Conservation (phyloP, 2,113 vertebrate species). For the Labeo catla region DNA sequence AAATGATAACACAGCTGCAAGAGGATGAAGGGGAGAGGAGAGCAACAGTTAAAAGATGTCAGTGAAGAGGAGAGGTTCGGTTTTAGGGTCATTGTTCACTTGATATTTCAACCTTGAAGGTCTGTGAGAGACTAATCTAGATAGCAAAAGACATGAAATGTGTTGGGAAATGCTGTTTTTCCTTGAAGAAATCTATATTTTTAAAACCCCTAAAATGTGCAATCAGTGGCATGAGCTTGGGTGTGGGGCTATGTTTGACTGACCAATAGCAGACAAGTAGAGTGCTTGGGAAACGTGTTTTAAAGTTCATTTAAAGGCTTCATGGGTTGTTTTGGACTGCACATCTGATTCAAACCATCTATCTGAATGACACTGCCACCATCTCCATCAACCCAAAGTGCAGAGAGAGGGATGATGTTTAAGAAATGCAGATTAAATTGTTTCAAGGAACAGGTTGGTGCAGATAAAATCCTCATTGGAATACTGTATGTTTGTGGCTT, state of each 20-base stretch:
- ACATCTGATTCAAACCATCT: constrained; percentile 45
- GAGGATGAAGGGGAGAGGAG: constrained; percentile 5
- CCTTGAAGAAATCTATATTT: not conserved
- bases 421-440: not conserved
- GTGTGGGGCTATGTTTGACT: not conserved
- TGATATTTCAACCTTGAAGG: not conserved
- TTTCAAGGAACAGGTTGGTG: constrained; percentile 6
- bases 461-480: not conserved
- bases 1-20: constrained; percentile 38
- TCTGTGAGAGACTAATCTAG: not conserved
- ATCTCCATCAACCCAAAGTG: not conserved
- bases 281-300: not conserved
- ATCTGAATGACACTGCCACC: constrained; percentile 31
- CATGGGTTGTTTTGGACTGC: constrained; percentile 24
- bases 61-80: not conserved
- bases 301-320: constrained; percentile 36
- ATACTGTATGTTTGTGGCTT: not conserved
- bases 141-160: not conserved
- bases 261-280: not conserved
- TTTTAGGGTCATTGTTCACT: not conserved
- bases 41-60: constrained; percentile 24
- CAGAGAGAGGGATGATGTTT: not conserved
- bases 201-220: not conserved
- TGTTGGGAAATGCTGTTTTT: not conserved
- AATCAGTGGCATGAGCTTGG: not conserved